Evolutionary conservation across 2,888 invertebrate genomes (phyloP).

Genomic region (Clitarchus hookeri): DNA sequence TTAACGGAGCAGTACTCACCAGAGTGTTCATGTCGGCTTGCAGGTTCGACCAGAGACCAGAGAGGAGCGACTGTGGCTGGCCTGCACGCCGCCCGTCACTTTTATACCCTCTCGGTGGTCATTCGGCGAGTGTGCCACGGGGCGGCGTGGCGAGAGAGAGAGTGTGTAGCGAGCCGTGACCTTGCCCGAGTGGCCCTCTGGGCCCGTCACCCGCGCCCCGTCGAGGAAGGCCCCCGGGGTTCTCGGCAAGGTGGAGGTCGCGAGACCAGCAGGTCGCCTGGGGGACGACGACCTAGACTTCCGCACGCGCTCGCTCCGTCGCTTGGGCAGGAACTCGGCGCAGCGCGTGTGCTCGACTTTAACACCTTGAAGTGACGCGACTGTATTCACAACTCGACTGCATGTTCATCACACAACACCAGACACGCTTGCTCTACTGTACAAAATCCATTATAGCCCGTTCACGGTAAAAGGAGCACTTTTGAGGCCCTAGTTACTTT

Average conservation of each 20-base stretch:
- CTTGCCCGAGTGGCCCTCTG: not conserved
- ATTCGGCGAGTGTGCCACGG: not conserved
- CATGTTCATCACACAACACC: too few species aligned
- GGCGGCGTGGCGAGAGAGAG: conserved; percentile 34
- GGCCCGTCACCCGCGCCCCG: not conserved
- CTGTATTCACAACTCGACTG: too few species aligned
- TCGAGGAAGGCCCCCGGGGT: not conserved
- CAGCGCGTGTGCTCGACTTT: too few species aligned
- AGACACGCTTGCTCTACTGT: too few species aligned
- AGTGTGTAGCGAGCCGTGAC: not conserved
- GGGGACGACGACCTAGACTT: not conserved
- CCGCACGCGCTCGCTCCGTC: not conserved
- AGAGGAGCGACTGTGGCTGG: conserved; percentile 32
- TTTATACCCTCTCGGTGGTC: conserved; percentile 33
- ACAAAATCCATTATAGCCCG: too few species aligned
- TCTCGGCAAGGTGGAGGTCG: not conserved
- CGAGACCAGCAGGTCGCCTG: not conserved
- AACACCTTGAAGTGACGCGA: too few species aligned
- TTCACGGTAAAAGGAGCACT: too few species aligned
- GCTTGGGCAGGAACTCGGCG: too few species aligned
- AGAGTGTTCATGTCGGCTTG: conserved; percentile 27
- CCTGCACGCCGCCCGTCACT: conserved; percentile 18
- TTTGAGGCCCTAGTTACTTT: too few species aligned
- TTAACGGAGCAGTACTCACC: conserved; percentile 17
- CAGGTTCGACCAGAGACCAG: not conserved